Conservation (phyloP, 2,888 invertebrate species). For the Mesorhabditis belari region DNA sequence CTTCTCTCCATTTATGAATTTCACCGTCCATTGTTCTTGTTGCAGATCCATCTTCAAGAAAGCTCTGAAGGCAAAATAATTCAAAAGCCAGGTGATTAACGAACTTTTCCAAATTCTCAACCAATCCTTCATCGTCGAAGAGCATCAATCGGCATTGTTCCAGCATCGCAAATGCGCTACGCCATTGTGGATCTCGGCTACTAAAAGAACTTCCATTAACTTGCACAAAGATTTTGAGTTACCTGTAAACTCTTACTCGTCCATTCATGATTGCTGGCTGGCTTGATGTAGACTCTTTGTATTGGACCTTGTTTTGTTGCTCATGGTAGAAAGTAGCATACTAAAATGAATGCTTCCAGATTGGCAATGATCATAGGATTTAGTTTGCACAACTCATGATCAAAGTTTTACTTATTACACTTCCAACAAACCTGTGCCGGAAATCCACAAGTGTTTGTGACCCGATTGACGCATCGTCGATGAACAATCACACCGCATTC, state of each 20-base stretch:
- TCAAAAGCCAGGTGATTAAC: not conserved
- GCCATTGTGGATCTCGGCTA: not conserved
- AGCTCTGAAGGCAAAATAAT: not conserved
- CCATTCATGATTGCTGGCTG: slow-evolving; percentile 5
- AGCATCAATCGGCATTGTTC: not conserved
- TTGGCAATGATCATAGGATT: not conserved
- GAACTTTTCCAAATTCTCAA: not conserved
- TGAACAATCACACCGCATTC: slow-evolving; percentile 30
- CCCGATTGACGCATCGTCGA: slow-evolving; percentile 12
- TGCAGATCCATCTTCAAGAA: not conserved
- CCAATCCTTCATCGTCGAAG: not conserved
- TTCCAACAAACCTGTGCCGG: slow-evolving; percentile 13
- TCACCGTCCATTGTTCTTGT: too few species aligned
- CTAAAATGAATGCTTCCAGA: not conserved
- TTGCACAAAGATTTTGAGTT: not conserved
- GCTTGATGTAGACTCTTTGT: not conserved
- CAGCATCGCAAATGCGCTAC: not conserved
- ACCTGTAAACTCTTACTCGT: not conserved
- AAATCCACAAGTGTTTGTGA: slow-evolving; percentile 34
- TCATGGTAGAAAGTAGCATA: not conserved
- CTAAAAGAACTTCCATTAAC: not conserved
- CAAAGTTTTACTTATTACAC: too few species aligned
- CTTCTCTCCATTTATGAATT: not conserved
- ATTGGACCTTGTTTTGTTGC: slow-evolving; percentile 13
- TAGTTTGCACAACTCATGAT: too few species aligned